Percentiles rank a stretch among this genome's conserved stretches.
Conservation (phyloP, 2,113 vertebrate genomes). For the Nothocercus julius region DNA sequence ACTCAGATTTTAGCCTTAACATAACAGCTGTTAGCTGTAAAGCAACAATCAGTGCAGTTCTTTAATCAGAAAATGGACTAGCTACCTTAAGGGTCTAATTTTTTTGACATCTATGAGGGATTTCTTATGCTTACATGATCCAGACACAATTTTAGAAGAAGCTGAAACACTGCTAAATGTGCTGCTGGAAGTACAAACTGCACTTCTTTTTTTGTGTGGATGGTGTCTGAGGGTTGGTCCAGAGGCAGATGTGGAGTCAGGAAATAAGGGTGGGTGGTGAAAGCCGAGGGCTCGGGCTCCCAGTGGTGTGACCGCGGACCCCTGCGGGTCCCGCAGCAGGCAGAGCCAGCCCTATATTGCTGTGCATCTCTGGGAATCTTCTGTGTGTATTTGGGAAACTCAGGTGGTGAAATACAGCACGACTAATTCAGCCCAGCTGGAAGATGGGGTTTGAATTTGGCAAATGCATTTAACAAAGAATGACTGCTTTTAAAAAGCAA, state of each 20-base stretch:
- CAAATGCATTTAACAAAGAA: constrained; percentile 27
- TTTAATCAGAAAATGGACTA: constrained; percentile 44
- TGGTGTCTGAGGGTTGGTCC: not conserved
- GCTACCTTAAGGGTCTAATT: constrained; percentile 33
- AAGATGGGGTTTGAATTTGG: not conserved
- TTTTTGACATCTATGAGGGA: constrained; percentile 49
- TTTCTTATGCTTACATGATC: constrained; percentile 16
- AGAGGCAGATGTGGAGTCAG: not conserved
- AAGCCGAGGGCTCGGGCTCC: not conserved
- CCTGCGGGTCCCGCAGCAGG: not conserved
- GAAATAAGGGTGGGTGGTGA: not conserved
- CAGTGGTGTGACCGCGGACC: rapidly evolving
- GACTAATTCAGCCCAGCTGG: constrained; percentile 32
- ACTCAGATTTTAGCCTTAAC: constrained; percentile 65
- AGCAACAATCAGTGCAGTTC: constrained; percentile 12
- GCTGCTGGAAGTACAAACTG: not conserved
- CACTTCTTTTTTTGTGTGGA: not conserved
- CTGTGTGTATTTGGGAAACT: not conserved
- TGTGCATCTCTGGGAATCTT: not conserved
- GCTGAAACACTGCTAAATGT: not conserved
- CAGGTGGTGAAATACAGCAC: not conserved
- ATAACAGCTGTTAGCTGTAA: constrained; percentile 63
- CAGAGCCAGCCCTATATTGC: not conserved
- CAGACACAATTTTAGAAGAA: not conserved
- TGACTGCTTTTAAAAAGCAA: not conserved